Evolutionary conservation across 2,113 vertebrate genomes (phyloP).

Genomic region (Clupea harengus): DNA sequence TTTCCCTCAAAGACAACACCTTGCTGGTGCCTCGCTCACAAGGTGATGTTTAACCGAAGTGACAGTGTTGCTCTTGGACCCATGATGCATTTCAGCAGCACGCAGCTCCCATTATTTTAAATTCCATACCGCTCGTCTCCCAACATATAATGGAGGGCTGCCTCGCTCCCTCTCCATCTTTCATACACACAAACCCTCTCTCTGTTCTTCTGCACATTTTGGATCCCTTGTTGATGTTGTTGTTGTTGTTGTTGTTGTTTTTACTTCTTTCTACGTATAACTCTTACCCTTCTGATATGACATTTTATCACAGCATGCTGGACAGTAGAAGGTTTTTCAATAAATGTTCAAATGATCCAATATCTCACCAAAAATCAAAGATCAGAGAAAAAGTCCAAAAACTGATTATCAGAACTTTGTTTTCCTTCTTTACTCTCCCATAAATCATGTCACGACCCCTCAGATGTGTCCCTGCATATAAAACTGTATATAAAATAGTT

Average conservation of each 20-base stretch:
- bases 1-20: constrained; percentile 63
- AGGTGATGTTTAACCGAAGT: constrained; percentile 71
- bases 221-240: background rate
- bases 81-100: constrained; percentile 67
- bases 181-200: background rate
- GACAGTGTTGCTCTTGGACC: constrained; percentile 67
- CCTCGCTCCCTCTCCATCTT: background rate
- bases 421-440: no score
- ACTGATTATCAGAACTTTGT: no score
- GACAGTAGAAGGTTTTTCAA: background rate
- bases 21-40: constrained; percentile 65
- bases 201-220: background rate
- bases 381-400: no score
- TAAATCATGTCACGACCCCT: no score
- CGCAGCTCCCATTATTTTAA: constrained; percentile 68
- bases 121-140: constrained; percentile 66
- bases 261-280: background rate
- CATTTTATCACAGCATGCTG: background rate
- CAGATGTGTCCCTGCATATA: no score
- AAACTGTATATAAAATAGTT: no score
- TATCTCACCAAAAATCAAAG: no score
- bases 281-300: background rate
- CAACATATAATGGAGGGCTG: background rate
- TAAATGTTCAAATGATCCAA: no score
- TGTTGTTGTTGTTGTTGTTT: background rate